Evolutionary conservation across 2,888 invertebrate species (phyloP).

Genomic region (Scotopteryx bipunctaria): DNA sequence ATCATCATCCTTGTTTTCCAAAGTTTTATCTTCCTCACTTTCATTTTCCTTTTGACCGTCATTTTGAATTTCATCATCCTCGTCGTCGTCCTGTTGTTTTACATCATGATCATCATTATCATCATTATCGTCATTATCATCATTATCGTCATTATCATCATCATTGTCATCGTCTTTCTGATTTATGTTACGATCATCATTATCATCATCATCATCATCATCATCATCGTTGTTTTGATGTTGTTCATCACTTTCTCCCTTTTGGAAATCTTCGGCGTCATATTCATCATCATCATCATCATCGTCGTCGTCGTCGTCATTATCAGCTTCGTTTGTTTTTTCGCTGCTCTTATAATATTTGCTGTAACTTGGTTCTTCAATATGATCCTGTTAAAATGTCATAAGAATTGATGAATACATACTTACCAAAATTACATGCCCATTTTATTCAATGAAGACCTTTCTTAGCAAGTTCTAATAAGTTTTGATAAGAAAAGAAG

Average conservation of each 20-base stretch:
- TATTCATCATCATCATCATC: slow-evolving; percentile 44
- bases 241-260: slow-evolving; percentile 49
- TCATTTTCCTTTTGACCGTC: slow-evolving; percentile 43
- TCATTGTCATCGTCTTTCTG: slow-evolving; percentile 35
- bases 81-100: slow-evolving; percentile 33
- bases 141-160: slow-evolving; percentile 46
- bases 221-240: slow-evolving; percentile 47
- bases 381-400: slow-evolving; percentile 42
- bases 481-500: background rate
- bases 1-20: slow-evolving; percentile 18
- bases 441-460: background rate
- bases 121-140: slow-evolving; percentile 36
- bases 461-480: background rate
- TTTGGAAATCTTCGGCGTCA: slow-evolving; percentile 45
- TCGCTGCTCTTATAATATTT: slow-evolving; percentile 42
- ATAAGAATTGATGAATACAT: background rate
- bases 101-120: slow-evolving; percentile 43
- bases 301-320: slow-evolving; percentile 44
- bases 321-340: slow-evolving; percentile 38
- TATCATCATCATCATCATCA: slow-evolving; percentile 40
- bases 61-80: slow-evolving; percentile 37
- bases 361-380: slow-evolving; percentile 40
- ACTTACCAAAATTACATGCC: no score
- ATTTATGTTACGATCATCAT: slow-evolving; percentile 39
- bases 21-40: slow-evolving; percentile 32